Evolutionary conservation across 2,113 vertebrate species (phyloP), one percentile per base, ranked within the genome.

Genomic region (Channa argus): DNA sequence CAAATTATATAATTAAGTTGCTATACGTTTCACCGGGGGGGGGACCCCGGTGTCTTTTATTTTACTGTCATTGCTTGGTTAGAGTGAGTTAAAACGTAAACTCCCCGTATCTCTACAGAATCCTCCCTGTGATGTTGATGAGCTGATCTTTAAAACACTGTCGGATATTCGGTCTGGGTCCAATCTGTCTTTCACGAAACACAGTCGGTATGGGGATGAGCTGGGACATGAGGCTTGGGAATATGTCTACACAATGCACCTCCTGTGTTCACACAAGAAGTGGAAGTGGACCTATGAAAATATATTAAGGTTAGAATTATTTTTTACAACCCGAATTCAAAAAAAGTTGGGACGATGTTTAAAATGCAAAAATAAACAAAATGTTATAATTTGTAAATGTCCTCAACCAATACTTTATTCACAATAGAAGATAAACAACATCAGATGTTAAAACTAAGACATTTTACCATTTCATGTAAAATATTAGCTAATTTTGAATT

Each of bases 251-350:
- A 94, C 96, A 2, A 73, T 98, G 53, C 95, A 96, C 9, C 94
- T 99, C 1, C 92, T 99, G n/a, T 99, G 97, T 83, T 90, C 92
- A 64, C 94, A 95, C 46, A 93, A 95, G 77, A 95, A 94, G 53
- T 99, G 98, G 98, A 79, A 94, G 14, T 99, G 97, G 97, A 98
- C 95, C 6, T 95, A 96, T 58, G 93, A 96, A 38, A 91, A 96
- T 73, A 74, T 99, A 44, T 94, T 98, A 84, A 93, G 97, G 98
- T 98, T 89, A 70, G 71, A 5, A 7, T 41, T 24, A 24, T 54
- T 62, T 0, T 33, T 58, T 24, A 24, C 24, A 24, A 24, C 24
- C 24, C 24, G 24, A 24, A 24, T 24, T 24, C 24, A 24, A 24
- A 24, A 24, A 24, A 24, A 24, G 24, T 24, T 24, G 24, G 24